Percentiles rank a stretch among this genome's conserved stretches.
phyloP scores from a whole-genome alignment of 2,113 vertebrate species.

The Ophiodon elongatus region DNA sequence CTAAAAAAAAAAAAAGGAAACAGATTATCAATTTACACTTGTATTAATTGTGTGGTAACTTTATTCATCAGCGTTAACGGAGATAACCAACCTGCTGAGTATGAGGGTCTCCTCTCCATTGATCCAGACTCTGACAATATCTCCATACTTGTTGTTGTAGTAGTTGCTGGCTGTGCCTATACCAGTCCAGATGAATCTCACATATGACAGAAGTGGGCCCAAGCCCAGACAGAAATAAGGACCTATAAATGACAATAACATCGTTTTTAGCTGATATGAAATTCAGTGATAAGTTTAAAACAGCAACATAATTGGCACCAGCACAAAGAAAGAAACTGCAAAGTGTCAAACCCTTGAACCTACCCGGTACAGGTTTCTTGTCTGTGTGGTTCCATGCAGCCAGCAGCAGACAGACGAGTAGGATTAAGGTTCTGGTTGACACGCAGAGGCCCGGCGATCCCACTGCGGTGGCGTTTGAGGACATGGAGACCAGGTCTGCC shows the following conservation, averaged over 20 bases:
- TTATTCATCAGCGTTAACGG: background rate
- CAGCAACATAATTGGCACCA: too few species aligned
- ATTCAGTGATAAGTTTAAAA: background rate
- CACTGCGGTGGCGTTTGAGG: conserved; percentile 80
- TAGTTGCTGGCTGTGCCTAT: conserved; percentile 94
- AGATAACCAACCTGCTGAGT: conserved; percentile 90
- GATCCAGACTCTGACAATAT: conserved; percentile 96
- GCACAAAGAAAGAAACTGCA: background rate
- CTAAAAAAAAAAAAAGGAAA: conserved; percentile 68
- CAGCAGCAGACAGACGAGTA: conserved; percentile 87
- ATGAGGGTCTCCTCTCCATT: conserved; percentile 94
- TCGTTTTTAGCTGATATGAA: background rate
- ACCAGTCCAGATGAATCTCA: conserved; percentile 90
- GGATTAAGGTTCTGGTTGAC: conserved; percentile 83
- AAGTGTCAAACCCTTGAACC: conserved; percentile 20
- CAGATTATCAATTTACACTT: background rate
- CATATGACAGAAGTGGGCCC: conserved; percentile 82
- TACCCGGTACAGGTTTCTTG: conserved; percentile 89
- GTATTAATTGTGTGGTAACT: background rate
- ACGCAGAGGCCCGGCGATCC: conserved; percentile 33
- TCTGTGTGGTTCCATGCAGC: conserved; percentile 85
- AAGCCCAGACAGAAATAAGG: conserved; percentile 90
- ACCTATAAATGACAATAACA: conserved; percentile 79
- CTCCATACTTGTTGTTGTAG: conserved; percentile 94
- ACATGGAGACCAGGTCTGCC: conserved; percentile 78